Evolutionary conservation across 2,888 invertebrate genomes (phyloP).

Genomic region (Thalpophila matura): DNA sequence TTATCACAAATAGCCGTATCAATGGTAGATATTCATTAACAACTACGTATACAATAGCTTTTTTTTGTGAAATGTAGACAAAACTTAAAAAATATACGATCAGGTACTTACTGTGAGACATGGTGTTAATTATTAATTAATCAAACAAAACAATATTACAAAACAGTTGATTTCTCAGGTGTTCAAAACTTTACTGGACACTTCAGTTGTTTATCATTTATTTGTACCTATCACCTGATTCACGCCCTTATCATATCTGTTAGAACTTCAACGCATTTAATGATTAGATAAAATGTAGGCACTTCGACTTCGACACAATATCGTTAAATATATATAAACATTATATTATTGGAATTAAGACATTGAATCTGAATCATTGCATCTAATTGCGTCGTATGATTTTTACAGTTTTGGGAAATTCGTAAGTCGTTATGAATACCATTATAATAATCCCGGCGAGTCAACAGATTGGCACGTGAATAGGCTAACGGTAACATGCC

Average conservation of each 20-base stretch:
- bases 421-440: no score
- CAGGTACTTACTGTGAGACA: constrained; percentile 70
- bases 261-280: constrained; percentile 61
- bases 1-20: constrained; percentile 3
- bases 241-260: constrained; percentile 65
- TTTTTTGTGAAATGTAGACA: no score
- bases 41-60: background rate
- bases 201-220: constrained; percentile 64
- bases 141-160: constrained; percentile 38
- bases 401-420: no score
- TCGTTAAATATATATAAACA: constrained; percentile 15
- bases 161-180: constrained; percentile 41
- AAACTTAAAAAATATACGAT: background rate
- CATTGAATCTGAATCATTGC: background rate
- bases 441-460: no score
- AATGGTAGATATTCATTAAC: background rate
- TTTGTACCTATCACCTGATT: constrained; percentile 67
- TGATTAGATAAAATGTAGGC: constrained; percentile 69
- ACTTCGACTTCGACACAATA: constrained; percentile 21
- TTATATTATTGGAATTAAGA: no score
- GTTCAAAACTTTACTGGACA: constrained; percentile 54
- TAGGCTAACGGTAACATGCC: no score
- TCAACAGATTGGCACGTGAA: no score
- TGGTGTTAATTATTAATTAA: constrained; percentile 34
- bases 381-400: background rate